Conservation (phyloP, 2,797 vertebrate species). For the Pagetopsis macropterus region DNA sequence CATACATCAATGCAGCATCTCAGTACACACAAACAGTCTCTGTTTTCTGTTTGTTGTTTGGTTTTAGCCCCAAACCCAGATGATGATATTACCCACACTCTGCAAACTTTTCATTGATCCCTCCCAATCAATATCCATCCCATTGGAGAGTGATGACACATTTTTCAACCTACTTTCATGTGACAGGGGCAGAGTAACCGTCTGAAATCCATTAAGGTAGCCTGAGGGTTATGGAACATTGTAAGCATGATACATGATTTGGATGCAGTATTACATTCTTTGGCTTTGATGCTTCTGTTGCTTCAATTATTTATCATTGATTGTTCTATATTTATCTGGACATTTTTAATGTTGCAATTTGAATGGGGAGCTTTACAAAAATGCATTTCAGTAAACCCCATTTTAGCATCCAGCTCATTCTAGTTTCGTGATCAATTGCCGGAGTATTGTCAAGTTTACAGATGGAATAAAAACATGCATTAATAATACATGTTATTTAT, state of each 20-base stretch:
- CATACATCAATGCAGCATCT: conserved; percentile 21
- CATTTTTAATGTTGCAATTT: conserved; percentile 12
- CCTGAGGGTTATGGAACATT: conserved; percentile 17
- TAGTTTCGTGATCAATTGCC: not conserved
- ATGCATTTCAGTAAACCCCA: not conserved
- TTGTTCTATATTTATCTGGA: not conserved
- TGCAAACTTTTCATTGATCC: conserved; percentile 54
- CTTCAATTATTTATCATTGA: not conserved
- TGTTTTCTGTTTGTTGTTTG: conserved; percentile 40
- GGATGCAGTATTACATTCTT: conserved; percentile 25
- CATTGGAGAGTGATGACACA: conserved; percentile 51
- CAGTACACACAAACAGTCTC: conserved; percentile 10
- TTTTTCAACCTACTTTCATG: conserved; percentile 56
- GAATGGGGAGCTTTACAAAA: conserved; percentile 7
- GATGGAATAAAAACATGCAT: not conserved
- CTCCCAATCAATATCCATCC: conserved; percentile 48
- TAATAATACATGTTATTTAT: not conserved
- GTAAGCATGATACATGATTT: conserved; percentile 24
- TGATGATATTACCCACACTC: conserved; percentile 35
- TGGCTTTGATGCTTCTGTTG: conserved; percentile 18
- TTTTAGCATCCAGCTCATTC: not conserved
- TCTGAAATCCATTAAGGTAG: conserved; percentile 45
- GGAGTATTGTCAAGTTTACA: not conserved
- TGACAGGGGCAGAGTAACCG: conserved; percentile 29
- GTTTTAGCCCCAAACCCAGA: conserved; percentile 30